These are phyloP conservation scores for Panthera leo DNA, from an alignment of 2,113 vertebrate species.

Conservation along the genomic window DNA sequence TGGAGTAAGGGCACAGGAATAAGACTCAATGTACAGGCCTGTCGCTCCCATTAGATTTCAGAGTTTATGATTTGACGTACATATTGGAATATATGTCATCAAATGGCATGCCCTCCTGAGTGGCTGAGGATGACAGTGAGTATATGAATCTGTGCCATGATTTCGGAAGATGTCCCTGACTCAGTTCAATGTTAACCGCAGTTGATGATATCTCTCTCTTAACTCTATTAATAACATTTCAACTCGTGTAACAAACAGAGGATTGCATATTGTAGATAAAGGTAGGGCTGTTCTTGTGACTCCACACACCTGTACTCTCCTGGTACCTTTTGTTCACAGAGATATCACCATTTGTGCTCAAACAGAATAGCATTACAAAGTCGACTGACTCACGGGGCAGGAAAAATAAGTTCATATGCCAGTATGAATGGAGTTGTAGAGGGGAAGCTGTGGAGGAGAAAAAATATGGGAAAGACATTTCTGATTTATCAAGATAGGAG, in stretches of 20 bases:
- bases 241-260: slow-evolving; percentile 5
- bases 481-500: neutral
- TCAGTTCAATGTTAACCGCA: neutral
- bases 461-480: neutral
- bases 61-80: neutral
- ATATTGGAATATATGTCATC: neutral
- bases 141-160: neutral
- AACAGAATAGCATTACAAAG: slow-evolving; percentile 11
- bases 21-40: neutral
- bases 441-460: neutral
- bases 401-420: slow-evolving; percentile 14
- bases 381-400: neutral
- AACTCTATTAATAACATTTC: slow-evolving; percentile 2
- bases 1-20: neutral
- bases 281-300: slow-evolving; percentile 3
- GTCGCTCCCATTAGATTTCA: neutral
- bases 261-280: slow-evolving; percentile 1
- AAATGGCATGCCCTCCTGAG: neutral
- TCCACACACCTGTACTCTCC: neutral
- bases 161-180: slow-evolving; percentile 13
- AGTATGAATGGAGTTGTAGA: neutral
- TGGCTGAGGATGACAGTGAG: neutral
- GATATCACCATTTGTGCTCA: neutral
- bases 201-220: neutral
- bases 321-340: slow-evolving; percentile 43